Conservation (phyloP, 2,113 vertebrate species). For the Limnothrissa miodon region DNA sequence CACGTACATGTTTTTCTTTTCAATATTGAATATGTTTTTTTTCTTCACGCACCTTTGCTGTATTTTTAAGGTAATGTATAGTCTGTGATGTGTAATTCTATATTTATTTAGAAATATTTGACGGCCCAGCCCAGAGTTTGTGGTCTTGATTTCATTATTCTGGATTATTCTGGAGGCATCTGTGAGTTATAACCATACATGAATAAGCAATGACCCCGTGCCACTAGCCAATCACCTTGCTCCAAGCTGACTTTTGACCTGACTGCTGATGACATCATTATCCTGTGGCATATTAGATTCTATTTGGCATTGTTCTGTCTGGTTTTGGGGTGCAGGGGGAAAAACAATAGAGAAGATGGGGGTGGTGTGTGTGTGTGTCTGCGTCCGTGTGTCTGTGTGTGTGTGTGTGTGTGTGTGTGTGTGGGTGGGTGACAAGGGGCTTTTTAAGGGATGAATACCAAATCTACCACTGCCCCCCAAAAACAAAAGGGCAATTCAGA, state of each 20-base stretch:
- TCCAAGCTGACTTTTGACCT: neutral
- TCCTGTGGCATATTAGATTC: slow-evolving; percentile 13
- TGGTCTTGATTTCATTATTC: slow-evolving; percentile 9
- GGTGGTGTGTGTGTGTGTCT: slow-evolving; percentile 1
- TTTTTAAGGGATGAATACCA: neutral
- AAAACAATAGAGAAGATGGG: neutral
- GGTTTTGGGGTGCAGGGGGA: slow-evolving; percentile 11
- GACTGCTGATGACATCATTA: slow-evolving; percentile 20
- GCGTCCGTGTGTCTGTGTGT: neutral
- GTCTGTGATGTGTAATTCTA: neutral
- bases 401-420: slow-evolving; percentile 14
- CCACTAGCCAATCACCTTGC: neutral
- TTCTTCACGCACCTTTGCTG: neutral
- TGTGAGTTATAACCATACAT: slow-evolving; percentile 4
- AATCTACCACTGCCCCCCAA: neutral
- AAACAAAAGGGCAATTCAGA: neutral
- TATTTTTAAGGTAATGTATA: neutral
- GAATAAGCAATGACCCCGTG: slow-evolving; percentile 13
- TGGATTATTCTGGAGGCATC: slow-evolving; percentile 5
- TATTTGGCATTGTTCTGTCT: slow-evolving; percentile 10
- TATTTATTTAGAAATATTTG: neutral
- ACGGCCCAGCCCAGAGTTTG: neutral
- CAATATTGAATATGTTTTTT: neutral
- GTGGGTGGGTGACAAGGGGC: neutral
- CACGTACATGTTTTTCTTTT: neutral